phyloP scores from a whole-genome alignment of 2,113 vertebrate species.

The Lepisosteus oculatus region DNA sequence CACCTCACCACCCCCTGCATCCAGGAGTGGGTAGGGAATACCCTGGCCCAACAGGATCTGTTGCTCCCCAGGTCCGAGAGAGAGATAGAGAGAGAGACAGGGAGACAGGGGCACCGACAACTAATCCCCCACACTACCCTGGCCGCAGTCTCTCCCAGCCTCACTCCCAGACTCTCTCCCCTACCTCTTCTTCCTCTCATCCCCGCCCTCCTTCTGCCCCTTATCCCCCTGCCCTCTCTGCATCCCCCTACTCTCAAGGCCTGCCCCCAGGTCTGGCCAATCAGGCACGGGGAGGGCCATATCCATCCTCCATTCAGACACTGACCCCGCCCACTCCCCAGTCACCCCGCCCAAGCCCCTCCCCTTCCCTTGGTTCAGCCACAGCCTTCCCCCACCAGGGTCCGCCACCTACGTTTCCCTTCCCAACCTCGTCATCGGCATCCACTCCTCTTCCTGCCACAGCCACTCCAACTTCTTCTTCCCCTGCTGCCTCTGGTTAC shows the following conservation, averaged over 20 bases:
- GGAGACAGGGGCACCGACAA: constrained; percentile 49
- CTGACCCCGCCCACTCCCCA: constrained; percentile 57
- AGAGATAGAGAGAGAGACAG: constrained; percentile 62
- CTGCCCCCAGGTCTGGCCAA: constrained; percentile 58
- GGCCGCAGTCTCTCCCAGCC: constrained; percentile 58
- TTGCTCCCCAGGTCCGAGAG: constrained; percentile 38
- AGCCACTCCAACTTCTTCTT: constrained; percentile 56
- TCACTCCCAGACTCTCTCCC: constrained; percentile 62
- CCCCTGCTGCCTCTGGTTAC: constrained; percentile 47
- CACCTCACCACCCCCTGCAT: too few relatives aligned
- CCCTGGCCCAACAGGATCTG: constrained; percentile 40
- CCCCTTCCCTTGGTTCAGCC: constrained; percentile 27
- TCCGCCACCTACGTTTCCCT: constrained; percentile 56
- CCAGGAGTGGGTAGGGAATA: constrained; percentile 55
- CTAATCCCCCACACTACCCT: constrained; percentile 51
- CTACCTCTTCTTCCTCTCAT: constrained; percentile 47
- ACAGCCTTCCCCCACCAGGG: constrained; percentile 40
- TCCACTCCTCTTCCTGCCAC: constrained; percentile 51
- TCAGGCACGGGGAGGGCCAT: constrained; percentile 60
- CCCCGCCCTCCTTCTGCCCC: constrained; percentile 51
- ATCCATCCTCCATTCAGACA: constrained; percentile 60
- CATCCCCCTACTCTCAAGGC: constrained; percentile 36
- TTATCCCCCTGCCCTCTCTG: constrained; percentile 49
- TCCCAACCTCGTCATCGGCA: constrained; percentile 49
- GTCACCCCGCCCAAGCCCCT: constrained; percentile 69